Evolutionary conservation across 2,797 vertebrate genomes (phyloP).

Genomic region (Macroramphosus scolopax): DNA sequence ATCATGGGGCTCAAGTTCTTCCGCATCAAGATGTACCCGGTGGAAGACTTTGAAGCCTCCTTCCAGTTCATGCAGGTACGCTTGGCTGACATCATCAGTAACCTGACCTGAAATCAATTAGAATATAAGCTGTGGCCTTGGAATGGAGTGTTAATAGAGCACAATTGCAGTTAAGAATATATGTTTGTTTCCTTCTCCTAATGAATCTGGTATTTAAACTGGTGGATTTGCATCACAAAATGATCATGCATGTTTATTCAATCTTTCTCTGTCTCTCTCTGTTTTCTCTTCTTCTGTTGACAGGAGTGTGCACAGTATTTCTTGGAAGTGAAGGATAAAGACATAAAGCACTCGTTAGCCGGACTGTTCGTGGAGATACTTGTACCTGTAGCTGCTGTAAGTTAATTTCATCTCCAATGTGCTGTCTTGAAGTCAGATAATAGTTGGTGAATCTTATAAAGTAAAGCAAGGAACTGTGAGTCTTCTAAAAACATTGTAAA

Average conservation of each 20-base stretch:
- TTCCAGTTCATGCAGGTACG: constrained; percentile 99
- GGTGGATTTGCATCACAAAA: constrained; percentile 6
- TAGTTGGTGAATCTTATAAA: too few relatives aligned
- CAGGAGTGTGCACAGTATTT: constrained; percentile 99
- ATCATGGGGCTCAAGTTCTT: constrained; percentile 99
- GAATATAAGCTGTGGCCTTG: too few relatives aligned
- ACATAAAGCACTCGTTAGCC: constrained; percentile 96
- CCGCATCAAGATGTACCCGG: constrained; percentile 99
- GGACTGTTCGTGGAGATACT: constrained; percentile 99
- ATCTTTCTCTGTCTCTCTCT: too few relatives aligned
- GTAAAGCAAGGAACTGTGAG: too few relatives aligned
- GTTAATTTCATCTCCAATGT: constrained; percentile 64
- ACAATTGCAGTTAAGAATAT: constrained; percentile 12
- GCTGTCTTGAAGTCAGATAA: not conserved
- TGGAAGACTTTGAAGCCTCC: constrained; percentile 98
- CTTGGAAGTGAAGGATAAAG: constrained; percentile 99
- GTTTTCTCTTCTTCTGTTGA: constrained; percentile 26
- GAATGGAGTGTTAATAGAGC: too few relatives aligned
- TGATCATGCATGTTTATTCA: not conserved
- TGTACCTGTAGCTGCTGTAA: constrained; percentile 97
- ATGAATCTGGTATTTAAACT: constrained; percentile 1
- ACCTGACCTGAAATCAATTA: too few relatives aligned
- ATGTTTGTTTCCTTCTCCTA: constrained; percentile 28
- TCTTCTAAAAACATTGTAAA: too few relatives aligned
- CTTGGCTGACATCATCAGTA: not conserved